These are phyloP conservation scores for Isurus oxyrinchus DNA, from an alignment of 2,113 vertebrate species.

Conservation along the genomic window DNA sequence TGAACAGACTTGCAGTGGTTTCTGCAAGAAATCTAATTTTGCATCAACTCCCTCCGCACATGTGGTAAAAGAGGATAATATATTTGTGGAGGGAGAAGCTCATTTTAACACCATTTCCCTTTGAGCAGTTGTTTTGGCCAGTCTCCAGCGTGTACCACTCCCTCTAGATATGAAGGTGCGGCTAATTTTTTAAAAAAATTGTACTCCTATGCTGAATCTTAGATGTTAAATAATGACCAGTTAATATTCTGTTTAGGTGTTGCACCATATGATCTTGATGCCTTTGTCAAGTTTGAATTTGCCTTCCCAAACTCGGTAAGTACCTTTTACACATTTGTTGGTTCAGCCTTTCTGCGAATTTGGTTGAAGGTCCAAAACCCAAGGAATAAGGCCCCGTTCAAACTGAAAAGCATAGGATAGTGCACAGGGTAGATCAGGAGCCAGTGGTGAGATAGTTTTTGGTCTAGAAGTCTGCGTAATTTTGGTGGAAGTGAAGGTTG, in stretches of 20 bases:
- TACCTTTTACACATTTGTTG: background rate
- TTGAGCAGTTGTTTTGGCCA: background rate
- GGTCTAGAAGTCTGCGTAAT: background rate
- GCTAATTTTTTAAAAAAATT: background rate
- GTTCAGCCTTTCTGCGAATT: background rate
- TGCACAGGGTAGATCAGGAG: background rate
- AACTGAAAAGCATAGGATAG: background rate
- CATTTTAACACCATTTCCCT: background rate
- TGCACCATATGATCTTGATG: slow-evolving; percentile 70
- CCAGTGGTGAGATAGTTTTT: background rate
- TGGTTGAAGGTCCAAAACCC: background rate
- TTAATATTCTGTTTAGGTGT: slow-evolving; percentile 54
- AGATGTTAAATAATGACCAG: background rate
- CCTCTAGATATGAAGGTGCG: background rate
- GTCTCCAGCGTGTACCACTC: background rate
- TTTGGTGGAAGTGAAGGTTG: background rate
- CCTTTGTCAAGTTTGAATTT: slow-evolving; percentile 85
- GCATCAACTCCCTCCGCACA: background rate
- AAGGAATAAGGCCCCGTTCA: background rate
- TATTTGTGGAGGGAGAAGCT: background rate
- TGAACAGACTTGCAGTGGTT: background rate
- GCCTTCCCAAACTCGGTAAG: slow-evolving; percentile 76
- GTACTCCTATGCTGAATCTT: background rate
- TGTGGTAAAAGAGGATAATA: background rate
- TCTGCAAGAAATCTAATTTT: background rate